Evolutionary conservation across 2,888 invertebrate species (phyloP).

Genomic region (Aspidiotus rigidus): DNA sequence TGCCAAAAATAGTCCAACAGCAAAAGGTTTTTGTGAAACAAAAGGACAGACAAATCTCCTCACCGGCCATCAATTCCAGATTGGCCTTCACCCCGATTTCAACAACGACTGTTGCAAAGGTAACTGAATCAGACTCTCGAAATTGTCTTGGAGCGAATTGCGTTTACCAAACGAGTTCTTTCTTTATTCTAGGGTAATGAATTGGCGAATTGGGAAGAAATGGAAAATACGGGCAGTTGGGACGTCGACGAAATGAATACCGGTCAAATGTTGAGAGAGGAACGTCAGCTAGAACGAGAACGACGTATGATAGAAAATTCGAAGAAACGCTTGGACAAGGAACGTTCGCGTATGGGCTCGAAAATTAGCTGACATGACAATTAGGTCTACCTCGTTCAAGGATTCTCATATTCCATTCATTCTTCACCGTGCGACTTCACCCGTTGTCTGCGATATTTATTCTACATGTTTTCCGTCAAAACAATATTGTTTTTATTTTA

Average conservation of each 20-base stretch:
- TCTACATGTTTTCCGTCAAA: too few relatives aligned
- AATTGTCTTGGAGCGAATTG: neutral
- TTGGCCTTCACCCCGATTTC: slow-evolving; percentile 10
- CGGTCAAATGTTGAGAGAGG: slow-evolving; percentile 22
- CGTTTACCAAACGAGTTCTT: neutral
- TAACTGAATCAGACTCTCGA: neutral
- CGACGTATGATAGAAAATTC: slow-evolving; percentile 14
- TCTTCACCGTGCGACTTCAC: too few relatives aligned
- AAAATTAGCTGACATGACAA: slow-evolving; percentile 23
- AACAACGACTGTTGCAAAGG: neutral
- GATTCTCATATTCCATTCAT: too few relatives aligned
- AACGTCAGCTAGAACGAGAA: slow-evolving; percentile 20
- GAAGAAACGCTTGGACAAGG: slow-evolving; percentile 29
- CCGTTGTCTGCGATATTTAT: too few relatives aligned
- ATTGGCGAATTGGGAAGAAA: slow-evolving; percentile 23
- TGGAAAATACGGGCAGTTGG: slow-evolving; percentile 26
- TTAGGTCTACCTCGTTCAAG: too few relatives aligned
- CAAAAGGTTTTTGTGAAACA: slow-evolving; percentile 9
- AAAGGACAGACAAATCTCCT: slow-evolving; percentile 4
- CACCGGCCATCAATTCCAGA: slow-evolving; percentile 4
- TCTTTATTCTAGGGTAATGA: slow-evolving; percentile 12
- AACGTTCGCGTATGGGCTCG: slow-evolving; percentile 17
- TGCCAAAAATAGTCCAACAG: slow-evolving; percentile 23
- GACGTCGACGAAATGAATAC: slow-evolving; percentile 23
- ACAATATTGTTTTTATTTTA: too few relatives aligned